Evolutionary conservation across 2,797 vertebrate species (phyloP), one percentile per base, ranked within the genome.

Genomic region (Podarcis lilfordi): DNA sequence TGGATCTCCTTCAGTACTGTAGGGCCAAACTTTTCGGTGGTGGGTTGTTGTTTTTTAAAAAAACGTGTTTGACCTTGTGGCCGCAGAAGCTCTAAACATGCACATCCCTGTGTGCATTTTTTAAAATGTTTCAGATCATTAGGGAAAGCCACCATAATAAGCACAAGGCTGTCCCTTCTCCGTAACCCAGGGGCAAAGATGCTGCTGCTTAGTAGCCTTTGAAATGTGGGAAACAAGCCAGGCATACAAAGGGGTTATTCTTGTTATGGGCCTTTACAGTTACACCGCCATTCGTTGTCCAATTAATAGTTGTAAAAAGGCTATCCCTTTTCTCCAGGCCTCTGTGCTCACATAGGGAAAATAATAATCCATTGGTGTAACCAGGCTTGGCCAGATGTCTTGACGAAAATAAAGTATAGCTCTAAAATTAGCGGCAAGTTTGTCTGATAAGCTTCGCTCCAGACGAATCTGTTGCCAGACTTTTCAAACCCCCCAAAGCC

Each of bases 161-260:
- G 88, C 93, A 86, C 68, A 88, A 90, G 89, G 90, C 80, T 93
- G 91, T 94, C 92, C 91, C 89, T 95, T 95, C 94, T 96, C 90
- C 89, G 86, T 94, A 88, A 89, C 90, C 95, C 91, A 92, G 92
- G 93, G 92, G 94, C 95, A 92, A 94, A 89, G 92, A 92, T 88
- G 90, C 93, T 94, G 91, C 91, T 95, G 88, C 94, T 96, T 94
- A 95, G 91, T 91, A 91, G 88, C 89, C 91, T 95, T 94, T 95
- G 95, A 96, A 96, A 96, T 96, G 96, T 96, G 96, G 96, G 96
- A 96, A 96, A 95, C 93, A 93, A 93, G 91, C 94, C 94, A 91
- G 89, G 88, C 88, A 90, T 91, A 96, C 95, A 95, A 94, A 91
- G 77, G 94, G 84, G 85, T 93, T 91, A 94, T 95, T 95, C 93